Evolutionary conservation across 2,888 invertebrate genomes (phyloP), one percentile per base, ranked within the genome.

Genomic region (Dolomedes plantarius): DNA sequence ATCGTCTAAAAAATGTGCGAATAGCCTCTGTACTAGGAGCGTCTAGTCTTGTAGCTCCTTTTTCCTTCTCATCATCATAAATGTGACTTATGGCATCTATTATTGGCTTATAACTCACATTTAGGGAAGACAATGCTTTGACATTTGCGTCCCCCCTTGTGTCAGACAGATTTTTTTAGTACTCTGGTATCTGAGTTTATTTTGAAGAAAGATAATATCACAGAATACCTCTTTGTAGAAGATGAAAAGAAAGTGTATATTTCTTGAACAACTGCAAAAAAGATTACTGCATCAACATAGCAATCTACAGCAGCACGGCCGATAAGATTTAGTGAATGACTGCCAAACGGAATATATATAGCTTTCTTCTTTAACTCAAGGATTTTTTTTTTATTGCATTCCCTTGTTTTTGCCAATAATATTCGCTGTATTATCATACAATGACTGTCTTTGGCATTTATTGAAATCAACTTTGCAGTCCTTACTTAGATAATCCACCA

Each of bases 271-370:
- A 65, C 65, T 29, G 28, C 13, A 7, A 9, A 23, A 19, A 65
- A 65, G 16, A 65, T 62, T n/a, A 13, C 11, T 62, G 62, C 62
- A 7, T 62, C 62, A 62, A n/a, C 19, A 29, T 65, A 65, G 56
- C n/a, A n/a, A n/a, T 56, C 56, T 5, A 65, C 65, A 23, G 27
- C 28, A 28, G 11, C 29, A 29, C 65, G 28, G 19, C 65, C 29
- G 16, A 65, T 29, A 28, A 65, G 65, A 65, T 65, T 27, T 29
- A 65, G 29, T 13, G 65, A 65, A 65, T 65, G 65, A 28, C 28
- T 65, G 28, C 65, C 28, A 65, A 65, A 65, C 11, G 65, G 29
- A 28, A 65, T 29, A 65, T 65, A n/a, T n/a, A n/a, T 6, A 65
- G 28, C 28, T 28, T 19, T 65, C 27, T 28, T 9, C 3, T 65